Evolutionary conservation across 1,140 invertebrate genomes (phyloP).

Genomic region (Maconellicoccus hirsutus): DNA sequence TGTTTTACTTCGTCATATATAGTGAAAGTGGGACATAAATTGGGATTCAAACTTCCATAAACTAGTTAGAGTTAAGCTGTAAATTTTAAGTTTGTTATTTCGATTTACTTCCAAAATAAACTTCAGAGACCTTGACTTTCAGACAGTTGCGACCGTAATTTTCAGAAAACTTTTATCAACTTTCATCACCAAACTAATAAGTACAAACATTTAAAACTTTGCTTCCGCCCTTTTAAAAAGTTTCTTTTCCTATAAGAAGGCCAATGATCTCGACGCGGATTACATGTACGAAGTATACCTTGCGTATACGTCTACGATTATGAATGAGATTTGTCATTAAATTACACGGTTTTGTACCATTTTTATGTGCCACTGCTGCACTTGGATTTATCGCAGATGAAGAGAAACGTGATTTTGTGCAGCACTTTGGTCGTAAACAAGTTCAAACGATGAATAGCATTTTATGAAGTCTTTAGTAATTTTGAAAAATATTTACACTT

Average conservation of each 20-base stretch:
- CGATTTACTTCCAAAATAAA: conserved; percentile 21
- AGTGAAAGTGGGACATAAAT: conserved; percentile 12
- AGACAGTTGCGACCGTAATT: conserved; percentile 21
- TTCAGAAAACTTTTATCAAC: conserved; percentile 21
- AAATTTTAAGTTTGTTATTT: conserved; percentile 23
- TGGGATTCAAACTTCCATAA: conserved; percentile 18
- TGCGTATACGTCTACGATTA: not conserved
- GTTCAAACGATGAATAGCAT: too few relatives aligned
- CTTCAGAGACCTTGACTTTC: conserved; percentile 20
- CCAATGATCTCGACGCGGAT: conserved; percentile 18
- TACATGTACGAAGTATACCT: not conserved
- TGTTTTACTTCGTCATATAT: conserved; percentile 4
- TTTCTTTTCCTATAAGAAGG: conserved; percentile 13
- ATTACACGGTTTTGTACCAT: not conserved
- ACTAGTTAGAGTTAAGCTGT: conserved; percentile 20
- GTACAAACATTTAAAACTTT: conserved; percentile 22
- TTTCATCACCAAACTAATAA: conserved; percentile 22
- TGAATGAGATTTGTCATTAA: not conserved
- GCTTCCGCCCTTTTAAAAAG: conserved; percentile 21
- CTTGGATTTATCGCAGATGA: too few relatives aligned
- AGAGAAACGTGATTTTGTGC: too few relatives aligned
- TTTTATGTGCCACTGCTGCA: too few relatives aligned
- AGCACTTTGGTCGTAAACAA: too few relatives aligned
- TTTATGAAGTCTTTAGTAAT: too few relatives aligned
- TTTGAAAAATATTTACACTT: too few relatives aligned